A percentile compares a stretch with the other conserved stretches of the same genome.
phyloP scores from a whole-genome alignment of 2,113 vertebrate genomes.

The Macquaria ambigua region DNA sequence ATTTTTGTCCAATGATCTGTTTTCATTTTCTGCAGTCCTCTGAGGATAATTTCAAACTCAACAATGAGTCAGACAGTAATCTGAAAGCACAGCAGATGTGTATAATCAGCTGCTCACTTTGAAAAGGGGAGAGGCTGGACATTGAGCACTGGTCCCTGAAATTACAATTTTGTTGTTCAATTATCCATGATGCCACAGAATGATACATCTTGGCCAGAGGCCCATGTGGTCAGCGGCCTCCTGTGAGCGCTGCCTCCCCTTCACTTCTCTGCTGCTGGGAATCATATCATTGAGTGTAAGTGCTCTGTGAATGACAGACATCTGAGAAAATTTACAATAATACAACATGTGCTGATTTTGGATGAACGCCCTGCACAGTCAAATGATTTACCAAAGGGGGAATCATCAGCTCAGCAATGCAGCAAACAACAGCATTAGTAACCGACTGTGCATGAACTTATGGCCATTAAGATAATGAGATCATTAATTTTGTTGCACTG shows the following conservation, averaged over 20 bases:
- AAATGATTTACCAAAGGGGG: conserved; percentile 40
- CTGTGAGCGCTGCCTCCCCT: conserved; percentile 31
- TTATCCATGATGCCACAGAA: conserved; percentile 74
- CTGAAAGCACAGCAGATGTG: conserved; percentile 68
- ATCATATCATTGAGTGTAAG: conserved; percentile 33
- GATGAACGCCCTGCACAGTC: conserved; percentile 29
- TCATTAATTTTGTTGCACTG: conserved; percentile 54
- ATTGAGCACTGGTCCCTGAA: conserved; percentile 78
- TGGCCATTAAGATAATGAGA: conserved; percentile 67
- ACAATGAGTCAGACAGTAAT: conserved; percentile 30
- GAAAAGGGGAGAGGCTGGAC: conserved; percentile 59
- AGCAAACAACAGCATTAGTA: conserved; percentile 50
- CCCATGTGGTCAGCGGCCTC: conserved; percentile 52
- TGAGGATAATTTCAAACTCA: conserved; percentile 38
- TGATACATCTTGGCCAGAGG: conserved; percentile 64
- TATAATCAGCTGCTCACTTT: conserved; percentile 58
- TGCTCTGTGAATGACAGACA: conserved; percentile 41
- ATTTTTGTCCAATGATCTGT: conserved; percentile 30
- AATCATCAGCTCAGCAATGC: conserved; percentile 31
- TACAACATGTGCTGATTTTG: conserved; percentile 16
- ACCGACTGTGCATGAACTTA: conserved; percentile 68
- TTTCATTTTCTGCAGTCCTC: conserved; percentile 37
- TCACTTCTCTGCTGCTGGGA: conserved; percentile 25
- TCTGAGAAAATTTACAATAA: conserved; percentile 38
- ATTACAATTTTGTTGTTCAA: conserved; percentile 80